A percentile compares a stretch with the other conserved stretches of the same genome.
These are phyloP conservation scores for Lobophora halterata DNA, from an alignment of 2,888 invertebrate genomes.

Conservation along the genomic window DNA sequence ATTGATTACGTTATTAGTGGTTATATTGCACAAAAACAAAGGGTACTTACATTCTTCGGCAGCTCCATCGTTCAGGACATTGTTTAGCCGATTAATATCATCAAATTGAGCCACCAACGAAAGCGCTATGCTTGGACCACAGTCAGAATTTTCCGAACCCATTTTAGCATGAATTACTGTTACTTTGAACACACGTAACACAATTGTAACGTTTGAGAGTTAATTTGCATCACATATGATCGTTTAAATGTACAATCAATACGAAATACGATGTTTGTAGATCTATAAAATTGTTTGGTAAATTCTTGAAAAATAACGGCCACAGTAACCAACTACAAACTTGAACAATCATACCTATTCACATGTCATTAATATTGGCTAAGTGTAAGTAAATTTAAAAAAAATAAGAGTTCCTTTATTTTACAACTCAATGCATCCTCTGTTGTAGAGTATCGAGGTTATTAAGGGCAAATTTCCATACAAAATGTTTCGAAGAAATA, in stretches of 20 bases:
- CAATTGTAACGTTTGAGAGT: background rate
- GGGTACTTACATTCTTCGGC: slow-evolving; percentile 84
- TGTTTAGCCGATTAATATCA: slow-evolving; percentile 85
- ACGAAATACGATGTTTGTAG: no score
- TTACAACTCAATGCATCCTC: no score
- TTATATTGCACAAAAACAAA: background rate
- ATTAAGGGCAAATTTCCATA: no score
- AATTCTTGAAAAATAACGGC: slow-evolving; percentile 43
- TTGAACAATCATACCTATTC: no score
- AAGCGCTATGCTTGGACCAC: slow-evolving; percentile 63
- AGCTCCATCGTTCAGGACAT: slow-evolving; percentile 83
- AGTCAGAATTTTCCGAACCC: slow-evolving; percentile 70
- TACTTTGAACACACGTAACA: slow-evolving; percentile 26
- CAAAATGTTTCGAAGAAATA: no score
- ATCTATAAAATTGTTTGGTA: slow-evolving; percentile 17
- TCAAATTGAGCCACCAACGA: slow-evolving; percentile 86
- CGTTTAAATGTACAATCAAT: slow-evolving; percentile 3
- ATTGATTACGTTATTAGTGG: background rate
- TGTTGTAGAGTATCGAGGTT: no score
- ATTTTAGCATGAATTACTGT: slow-evolving; percentile 46
- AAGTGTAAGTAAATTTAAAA: no score
- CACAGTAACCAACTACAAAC: no score
- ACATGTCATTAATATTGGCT: no score
- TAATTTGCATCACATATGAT: slow-evolving; percentile 2
- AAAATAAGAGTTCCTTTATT: no score